Base-by-base conservation (phyloP, 2,113 vertebrate species). In the Henicopernis longicauda region DNA sequence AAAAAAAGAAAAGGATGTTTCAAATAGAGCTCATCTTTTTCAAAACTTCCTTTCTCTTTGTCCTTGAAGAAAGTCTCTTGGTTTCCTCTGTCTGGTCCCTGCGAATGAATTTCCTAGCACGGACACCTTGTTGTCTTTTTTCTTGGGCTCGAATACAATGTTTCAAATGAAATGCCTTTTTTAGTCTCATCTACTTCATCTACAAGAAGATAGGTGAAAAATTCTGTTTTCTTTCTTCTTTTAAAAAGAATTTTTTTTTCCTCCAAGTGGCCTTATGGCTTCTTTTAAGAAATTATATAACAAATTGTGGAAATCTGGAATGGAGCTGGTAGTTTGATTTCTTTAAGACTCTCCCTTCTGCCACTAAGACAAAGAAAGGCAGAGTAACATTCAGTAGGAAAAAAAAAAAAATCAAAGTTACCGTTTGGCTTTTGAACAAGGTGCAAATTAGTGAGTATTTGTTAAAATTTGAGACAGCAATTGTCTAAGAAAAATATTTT, bases 371-470 rank as follows among this genome's bases (percentile, higher is more conserved):
- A 97, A 96, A 90, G 95, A 96, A 97, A 96, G 61, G 94, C 83
- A 93, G 84, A 90, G 89, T 67, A 94, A 71, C 25, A 65, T 79
- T 91, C 88, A 90, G 27, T 13, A 87, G 50, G 36, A 69, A 93
- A 10, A 90, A 76, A 50, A 14, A 81, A 45, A 44, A 89, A 82
- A 89, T 92, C 55, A 96, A 96, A 93, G 96, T 93, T 89, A 94
- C 62, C 52, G 14, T 96, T 96, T 96, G 6, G 42, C 86, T 97
- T 97, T 97, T 96, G 96, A 96, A 96, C 77, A 94, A 96, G 86
- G 79, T 97, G 66, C 85, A 97, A 97, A 96, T 98, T 97, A 97
- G 89, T 23, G 93, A 93, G 93, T 97, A 96, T 97, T 97, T 98
- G 72, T 97, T 97, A 97, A 96, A 97, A 93, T 93, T 58, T 62